Base-by-base conservation (phyloP, 2,888 invertebrate genomes). In the Tineola bisselliella region DNA sequence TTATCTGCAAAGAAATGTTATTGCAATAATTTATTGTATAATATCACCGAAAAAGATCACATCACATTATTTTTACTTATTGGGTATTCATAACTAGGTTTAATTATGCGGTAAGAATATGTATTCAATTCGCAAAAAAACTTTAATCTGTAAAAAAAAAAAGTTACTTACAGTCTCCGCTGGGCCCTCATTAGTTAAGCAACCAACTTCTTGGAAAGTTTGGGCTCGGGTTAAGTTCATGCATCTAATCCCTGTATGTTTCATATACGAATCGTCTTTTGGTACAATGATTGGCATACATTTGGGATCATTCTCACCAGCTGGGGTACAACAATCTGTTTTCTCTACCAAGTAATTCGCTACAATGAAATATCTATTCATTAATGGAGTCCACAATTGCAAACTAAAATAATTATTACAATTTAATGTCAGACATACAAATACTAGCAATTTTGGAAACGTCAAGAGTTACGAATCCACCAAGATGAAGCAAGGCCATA, bases 221-320 rank as follows among this genome's bases (percentile, higher is more conserved):
- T 59, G 31, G 6, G 43, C 43, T 8, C 61, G 38, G 4, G 61
- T 61, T 4, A 61, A 30, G 25, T 61, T 61, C 48, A 59, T 38
- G 58, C 61, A 61, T 12, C 61, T 30, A 19, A 61, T 30, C 4
- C 52, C 52, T 17, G 59, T 61, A 8, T 10, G 43, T 44, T 33
- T 13, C 38, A 59, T 15, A 44, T 54, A 43, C 52, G 61, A 59
- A 61, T 63, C 63, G 15, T 61, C 48, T 15, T 48, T 56, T 17
- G 63, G 61, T 13, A 63, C 63, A 15, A 33, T 19, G 33, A 63
- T 63, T 25, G 60, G 31, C 6, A 70, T 71, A 62, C 71, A 71
- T 2, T 5, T 10, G 0, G 71, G 70, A 48, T 69, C 43, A 64
- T 73, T 73, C 0, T 67, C 70, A 4, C 64, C 65, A 61, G 71